Base-by-base conservation (phyloP, 2,797 vertebrate genomes). In the Podarcis lilfordi region DNA sequence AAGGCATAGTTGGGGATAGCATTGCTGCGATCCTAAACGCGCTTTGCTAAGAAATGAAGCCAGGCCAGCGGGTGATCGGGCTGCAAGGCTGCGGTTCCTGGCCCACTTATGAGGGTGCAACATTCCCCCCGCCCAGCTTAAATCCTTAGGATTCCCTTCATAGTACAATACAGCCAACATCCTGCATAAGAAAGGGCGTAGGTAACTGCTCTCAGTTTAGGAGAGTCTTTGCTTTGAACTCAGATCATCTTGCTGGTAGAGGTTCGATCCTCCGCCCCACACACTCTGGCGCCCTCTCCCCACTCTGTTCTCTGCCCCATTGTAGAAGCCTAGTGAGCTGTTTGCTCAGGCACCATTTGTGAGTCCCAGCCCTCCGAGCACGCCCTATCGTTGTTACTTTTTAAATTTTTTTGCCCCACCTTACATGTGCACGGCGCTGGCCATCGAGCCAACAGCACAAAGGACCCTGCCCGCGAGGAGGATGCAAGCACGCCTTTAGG, bases 111-210 rank as follows among this genome's bases (percentile, higher is more conserved):
- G 8, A 13, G 10, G 40, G 23, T 32, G 37, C 27, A 50, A 78
- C 59, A 3, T 17, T 19, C 5, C 59, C 59, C 59, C 59, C 59
- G 23, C 21, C 59, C 40, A 29, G 3, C 7, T 32, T 19, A 32
- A 45, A n/a, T 86, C 40, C 32, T n/a, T 3, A 29, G 27, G 43
- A 23, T 4, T 71, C 19, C 40, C 82, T 35, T n/a, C 15, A 50
- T 13, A 50, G 50, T 50, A 50, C 50, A 15, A 25, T 3, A 50
- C 43, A 43, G 43, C 8, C 8, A 19, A 23, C 19, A 84, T 1
- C 4, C 0, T 21, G 8, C 40, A 15, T 2, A 15, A 61, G 32
- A 17, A 3, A 4, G 35, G 19, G 8, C 3, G 25, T 13, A 13
- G 25, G 64, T 1, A 3, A 7, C 23, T 2, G 3, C 6, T 10